Conservation (phyloP, 1,140 invertebrate genomes). For the Drosophila melanica region DNA sequence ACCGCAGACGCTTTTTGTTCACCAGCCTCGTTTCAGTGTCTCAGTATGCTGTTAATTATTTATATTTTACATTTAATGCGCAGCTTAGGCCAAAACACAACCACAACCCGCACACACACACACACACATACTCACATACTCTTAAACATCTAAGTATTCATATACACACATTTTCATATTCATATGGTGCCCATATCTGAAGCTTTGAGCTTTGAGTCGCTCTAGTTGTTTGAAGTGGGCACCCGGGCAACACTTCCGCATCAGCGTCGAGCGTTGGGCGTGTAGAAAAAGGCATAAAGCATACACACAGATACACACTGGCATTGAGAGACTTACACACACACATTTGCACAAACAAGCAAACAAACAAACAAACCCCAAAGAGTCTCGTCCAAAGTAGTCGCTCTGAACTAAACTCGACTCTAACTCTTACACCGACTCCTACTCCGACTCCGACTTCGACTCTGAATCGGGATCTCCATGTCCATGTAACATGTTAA, state of each 20-base stretch:
- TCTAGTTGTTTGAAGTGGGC: constrained; percentile 70
- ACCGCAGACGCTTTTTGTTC: constrained; percentile 29
- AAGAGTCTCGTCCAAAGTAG: constrained; percentile 64
- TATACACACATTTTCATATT: constrained; percentile 18
- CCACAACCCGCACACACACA: constrained; percentile 4
- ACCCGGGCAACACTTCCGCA: constrained; percentile 74
- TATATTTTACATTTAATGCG: constrained; percentile 80
- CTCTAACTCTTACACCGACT: constrained; percentile 22
- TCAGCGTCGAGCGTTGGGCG: constrained; percentile 30
- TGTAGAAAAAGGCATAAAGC: constrained; percentile 68
- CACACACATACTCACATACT: background rate
- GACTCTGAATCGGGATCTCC: constrained; percentile 23
- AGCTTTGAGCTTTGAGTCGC: constrained; percentile 63
- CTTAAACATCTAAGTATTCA: constrained; percentile 13
- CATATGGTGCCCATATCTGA: constrained; percentile 52
- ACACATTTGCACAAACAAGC: constrained; percentile 71
- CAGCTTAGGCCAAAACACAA: constrained; percentile 57
- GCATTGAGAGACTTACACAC: constrained; percentile 44
- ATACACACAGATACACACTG: constrained; percentile 9
- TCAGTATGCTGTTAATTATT: constrained; percentile 72
- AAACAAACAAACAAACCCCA: constrained; percentile 61
- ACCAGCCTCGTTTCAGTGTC: constrained; percentile 16
- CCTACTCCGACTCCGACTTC: background rate
- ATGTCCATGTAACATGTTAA: constrained; percentile 82
- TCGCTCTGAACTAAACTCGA: constrained; percentile 56